phyloP scores from a whole-genome alignment of 2,113 vertebrate genomes.

The Neolamprologus modestus region DNA sequence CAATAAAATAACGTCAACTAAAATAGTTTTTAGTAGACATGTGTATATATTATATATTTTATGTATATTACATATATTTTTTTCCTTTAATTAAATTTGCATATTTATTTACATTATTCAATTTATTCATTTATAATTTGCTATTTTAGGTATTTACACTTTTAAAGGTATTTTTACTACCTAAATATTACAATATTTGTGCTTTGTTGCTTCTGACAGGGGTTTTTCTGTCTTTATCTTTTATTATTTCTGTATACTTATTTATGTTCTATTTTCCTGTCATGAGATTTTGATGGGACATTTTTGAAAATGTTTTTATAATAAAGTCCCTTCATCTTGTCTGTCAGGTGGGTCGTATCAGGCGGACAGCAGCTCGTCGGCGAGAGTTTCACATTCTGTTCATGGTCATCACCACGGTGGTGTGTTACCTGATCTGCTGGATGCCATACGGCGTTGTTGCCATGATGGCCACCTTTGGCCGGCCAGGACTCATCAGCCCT shows the following conservation, averaged over 20 bases:
- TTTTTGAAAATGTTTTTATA: neutral
- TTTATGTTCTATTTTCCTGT: neutral
- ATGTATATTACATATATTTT: neutral
- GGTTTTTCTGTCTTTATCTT: neutral
- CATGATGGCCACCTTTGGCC: conserved; percentile 69
- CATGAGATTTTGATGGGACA: neutral
- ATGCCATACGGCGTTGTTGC: conserved; percentile 70
- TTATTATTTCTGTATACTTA: neutral
- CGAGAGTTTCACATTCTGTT: conserved; percentile 72
- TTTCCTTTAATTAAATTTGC: neutral
- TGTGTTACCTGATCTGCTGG: conserved; percentile 71
- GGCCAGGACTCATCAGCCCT: conserved; percentile 57
- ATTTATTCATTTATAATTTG: neutral
- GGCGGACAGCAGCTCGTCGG: conserved; percentile 58
- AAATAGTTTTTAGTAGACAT: neutral
- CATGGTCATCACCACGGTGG: conserved; percentile 70
- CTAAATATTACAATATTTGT: neutral
- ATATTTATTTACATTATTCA: neutral
- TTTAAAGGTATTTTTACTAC: neutral
- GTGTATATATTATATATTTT: neutral
- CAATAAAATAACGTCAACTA: neutral
- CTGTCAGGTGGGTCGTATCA: conserved; percentile 63
- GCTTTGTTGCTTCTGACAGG: neutral
- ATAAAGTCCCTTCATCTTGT: neutral
- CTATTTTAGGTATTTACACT: neutral